Evolutionary conservation across 2,113 vertebrate species (phyloP).

Genomic region (Pao palembangensis): DNA sequence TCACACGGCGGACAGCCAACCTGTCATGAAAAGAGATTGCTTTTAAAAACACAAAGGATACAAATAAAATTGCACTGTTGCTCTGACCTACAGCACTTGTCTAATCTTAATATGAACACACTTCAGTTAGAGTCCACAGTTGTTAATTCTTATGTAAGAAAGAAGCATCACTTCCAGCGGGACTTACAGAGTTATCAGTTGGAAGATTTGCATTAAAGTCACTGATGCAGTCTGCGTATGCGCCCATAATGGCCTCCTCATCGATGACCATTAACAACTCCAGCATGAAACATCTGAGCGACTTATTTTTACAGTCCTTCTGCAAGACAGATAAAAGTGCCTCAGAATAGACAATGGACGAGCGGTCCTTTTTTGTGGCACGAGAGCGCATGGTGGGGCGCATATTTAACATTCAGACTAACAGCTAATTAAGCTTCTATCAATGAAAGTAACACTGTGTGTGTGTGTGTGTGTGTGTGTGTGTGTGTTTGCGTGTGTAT

Average conservation of each 20-base stretch:
- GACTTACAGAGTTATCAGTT: constrained; percentile 11
- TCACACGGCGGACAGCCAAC: constrained; percentile 64
- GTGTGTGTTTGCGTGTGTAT: too few relatives aligned
- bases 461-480: too few relatives aligned
- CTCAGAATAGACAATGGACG: background rate
- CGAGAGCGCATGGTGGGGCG: too few relatives aligned
- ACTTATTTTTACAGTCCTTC: constrained; percentile 32
- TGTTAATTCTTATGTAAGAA: background rate
- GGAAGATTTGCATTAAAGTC: accelerated
- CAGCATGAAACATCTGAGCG: constrained; percentile 64
- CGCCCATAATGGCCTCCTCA: constrained; percentile 15
- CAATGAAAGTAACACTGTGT: too few relatives aligned
- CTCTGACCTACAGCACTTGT: too few relatives aligned
- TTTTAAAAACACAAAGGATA: background rate
- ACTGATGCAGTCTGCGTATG: background rate
- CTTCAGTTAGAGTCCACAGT: background rate
- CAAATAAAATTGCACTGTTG: background rate
- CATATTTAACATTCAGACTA: too few relatives aligned
- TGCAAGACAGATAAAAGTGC: constrained; percentile 23
- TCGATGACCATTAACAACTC: constrained; percentile 61
- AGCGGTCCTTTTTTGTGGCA: too few relatives aligned
- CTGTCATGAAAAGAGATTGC: constrained; percentile 41
- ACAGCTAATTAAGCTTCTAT: too few relatives aligned
- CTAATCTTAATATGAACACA: too few relatives aligned
- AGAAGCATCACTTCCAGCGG: background rate